Conservation (phyloP, 2,888 invertebrate genomes). For the Mythimna albipuncta region DNA sequence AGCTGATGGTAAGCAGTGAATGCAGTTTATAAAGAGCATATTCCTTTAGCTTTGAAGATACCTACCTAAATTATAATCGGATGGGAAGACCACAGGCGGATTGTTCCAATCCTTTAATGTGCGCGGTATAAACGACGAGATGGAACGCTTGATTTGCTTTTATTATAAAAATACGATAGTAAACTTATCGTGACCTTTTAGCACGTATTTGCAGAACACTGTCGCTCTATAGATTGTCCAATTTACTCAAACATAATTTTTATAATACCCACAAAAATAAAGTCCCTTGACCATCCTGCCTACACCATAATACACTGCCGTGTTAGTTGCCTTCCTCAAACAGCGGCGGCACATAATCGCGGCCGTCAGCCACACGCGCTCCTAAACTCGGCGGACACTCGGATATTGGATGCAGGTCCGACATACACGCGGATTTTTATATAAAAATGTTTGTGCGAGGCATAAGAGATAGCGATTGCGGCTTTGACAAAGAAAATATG, state of each 20-base stretch:
- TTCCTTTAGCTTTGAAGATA: too few species aligned
- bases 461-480: slow-evolving; percentile 34
- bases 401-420: slow-evolving; percentile 77
- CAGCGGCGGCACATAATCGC: slow-evolving; percentile 62
- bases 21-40: too few species aligned
- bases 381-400: slow-evolving; percentile 67
- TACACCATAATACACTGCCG: slow-evolving; percentile 32
- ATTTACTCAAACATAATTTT: neutral
- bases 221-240: neutral
- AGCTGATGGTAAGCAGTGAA: too few species aligned
- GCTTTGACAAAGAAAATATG: neutral
- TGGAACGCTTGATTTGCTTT: too few species aligned
- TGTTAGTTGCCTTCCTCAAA: slow-evolving; percentile 31
- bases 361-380: slow-evolving; percentile 71
- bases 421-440: slow-evolving; percentile 70
- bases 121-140: too few species aligned
- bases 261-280: neutral
- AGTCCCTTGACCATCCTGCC: slow-evolving; percentile 6
- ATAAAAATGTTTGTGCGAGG: slow-evolving; percentile 55
- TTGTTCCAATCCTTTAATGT: too few species aligned
- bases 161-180: neutral
- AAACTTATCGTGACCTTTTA: neutral
- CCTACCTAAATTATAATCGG: too few species aligned
- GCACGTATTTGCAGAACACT: too few species aligned
- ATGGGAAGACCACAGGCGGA: too few species aligned